phyloP scores from a whole-genome alignment of 2,888 invertebrate genomes.

The Pheosia gnoma region DNA sequence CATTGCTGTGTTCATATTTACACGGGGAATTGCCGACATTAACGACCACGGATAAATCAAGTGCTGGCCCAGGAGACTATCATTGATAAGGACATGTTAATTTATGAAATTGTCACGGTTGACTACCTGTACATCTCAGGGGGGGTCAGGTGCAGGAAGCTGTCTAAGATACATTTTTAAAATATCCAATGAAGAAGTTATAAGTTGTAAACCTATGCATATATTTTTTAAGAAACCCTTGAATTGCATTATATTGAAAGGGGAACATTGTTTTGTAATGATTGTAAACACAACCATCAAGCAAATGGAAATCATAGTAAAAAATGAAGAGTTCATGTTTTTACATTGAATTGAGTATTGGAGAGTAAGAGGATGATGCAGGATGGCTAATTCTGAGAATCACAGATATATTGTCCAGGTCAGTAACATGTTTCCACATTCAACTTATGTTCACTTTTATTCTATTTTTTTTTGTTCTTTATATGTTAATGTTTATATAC shows the following conservation, averaged over 20 bases:
- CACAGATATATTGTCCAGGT: constrained; percentile 92
- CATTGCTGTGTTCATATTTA: constrained; percentile 49
- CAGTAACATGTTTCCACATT: constrained; percentile 36
- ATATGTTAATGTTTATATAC: constrained; percentile 1
- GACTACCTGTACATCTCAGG: constrained; percentile 66
- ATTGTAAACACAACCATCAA: constrained; percentile 40
- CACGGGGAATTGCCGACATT: constrained; percentile 30
- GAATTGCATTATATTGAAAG: neutral
- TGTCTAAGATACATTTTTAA: constrained; percentile 34
- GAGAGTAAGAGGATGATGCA: constrained; percentile 75
- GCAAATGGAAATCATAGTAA: constrained; percentile 45
- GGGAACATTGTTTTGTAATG: constrained; percentile 31
- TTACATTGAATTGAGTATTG: constrained; percentile 49
- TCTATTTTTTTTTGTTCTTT: neutral
- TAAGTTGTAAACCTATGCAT: constrained; percentile 12
- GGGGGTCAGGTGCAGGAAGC: constrained; percentile 66
- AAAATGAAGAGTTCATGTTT: constrained; percentile 57
- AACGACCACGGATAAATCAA: constrained; percentile 24
- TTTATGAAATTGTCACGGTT: constrained; percentile 70
- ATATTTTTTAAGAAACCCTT: constrained; percentile 9
- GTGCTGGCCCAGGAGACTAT: constrained; percentile 26
- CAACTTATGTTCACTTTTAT: neutral
- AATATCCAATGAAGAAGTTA: constrained; percentile 23
- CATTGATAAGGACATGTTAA: constrained; percentile 50
- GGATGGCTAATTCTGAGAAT: constrained; percentile 85